These are phyloP conservation scores for Cynopterus sphinx DNA, from an alignment of 2,797 vertebrate species.

Conservation along the genomic window DNA sequence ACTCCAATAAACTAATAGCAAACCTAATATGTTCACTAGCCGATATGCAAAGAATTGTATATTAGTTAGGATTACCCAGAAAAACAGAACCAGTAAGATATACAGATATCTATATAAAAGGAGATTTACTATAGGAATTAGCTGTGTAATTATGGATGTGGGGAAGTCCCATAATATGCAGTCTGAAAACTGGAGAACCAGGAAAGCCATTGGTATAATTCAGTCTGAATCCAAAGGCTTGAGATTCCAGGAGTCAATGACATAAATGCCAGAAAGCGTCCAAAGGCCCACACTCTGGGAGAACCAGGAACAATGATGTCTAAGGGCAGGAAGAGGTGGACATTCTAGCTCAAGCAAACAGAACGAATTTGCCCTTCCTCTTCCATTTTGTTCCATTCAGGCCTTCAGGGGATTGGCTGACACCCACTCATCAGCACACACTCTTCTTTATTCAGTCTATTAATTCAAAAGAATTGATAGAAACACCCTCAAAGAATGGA, in stretches of 20 bases:
- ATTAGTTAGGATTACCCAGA: background rate
- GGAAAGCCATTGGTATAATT: background rate
- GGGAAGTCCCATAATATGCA: background rate
- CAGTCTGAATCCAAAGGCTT: background rate
- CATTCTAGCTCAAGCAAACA: background rate
- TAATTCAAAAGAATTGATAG: background rate
- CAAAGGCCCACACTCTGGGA: background rate
- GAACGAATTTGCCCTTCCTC: background rate
- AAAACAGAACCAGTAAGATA: background rate
- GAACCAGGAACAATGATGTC: background rate
- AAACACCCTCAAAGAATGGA: background rate
- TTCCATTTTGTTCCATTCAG: background rate
- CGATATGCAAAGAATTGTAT: background rate
- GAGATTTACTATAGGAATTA: background rate
- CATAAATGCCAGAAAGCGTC: background rate
- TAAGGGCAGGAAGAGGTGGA: background rate
- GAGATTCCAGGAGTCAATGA: background rate
- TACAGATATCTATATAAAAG: background rate
- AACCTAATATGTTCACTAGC: background rate
- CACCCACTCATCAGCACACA: background rate
- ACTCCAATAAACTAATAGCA: background rate
- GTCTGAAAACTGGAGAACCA: background rate
- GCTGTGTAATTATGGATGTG: background rate
- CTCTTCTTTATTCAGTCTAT: background rate
- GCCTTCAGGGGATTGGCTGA: background rate